Evolutionary conservation across 2,113 vertebrate species (phyloP).

Genomic region (Cairina moschata): DNA sequence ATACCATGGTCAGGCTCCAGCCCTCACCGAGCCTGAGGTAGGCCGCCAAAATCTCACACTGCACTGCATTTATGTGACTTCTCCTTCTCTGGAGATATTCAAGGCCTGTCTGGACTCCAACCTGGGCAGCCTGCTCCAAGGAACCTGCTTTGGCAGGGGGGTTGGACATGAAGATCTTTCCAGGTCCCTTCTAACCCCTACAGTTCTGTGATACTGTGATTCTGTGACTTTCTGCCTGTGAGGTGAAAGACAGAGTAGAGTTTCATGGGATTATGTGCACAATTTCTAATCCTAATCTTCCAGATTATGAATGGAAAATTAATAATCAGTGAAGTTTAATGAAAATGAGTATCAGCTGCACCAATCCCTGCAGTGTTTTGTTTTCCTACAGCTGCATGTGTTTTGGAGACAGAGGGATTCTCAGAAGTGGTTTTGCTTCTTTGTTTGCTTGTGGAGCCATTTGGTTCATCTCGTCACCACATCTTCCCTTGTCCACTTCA

Average conservation of each 20-base stretch:
- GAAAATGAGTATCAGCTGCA: neutral
- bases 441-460: neutral
- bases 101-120: too few species aligned
- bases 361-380: neutral
- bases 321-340: slow-evolving; percentile 1
- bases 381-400: neutral
- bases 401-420: neutral
- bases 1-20: accelerated
- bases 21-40: accelerated
- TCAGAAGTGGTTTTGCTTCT: neutral
- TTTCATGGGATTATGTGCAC: neutral
- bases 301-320: neutral
- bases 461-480: neutral
- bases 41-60: neutral
- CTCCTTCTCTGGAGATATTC: too few species aligned
- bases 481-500: neutral
- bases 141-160: too few species aligned
- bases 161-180: too few species aligned
- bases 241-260: neutral
- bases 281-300: neutral
- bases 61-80: accelerated
- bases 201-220: too few species aligned
- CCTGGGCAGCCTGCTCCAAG: too few species aligned
- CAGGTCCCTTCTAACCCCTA: too few species aligned
- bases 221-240: neutral